A percentile compares a stretch with the other conserved stretches of the same genome.
Evolutionary conservation across 2,888 invertebrate genomes (phyloP).

Genomic region (Drosophila hamatofila): DNA sequence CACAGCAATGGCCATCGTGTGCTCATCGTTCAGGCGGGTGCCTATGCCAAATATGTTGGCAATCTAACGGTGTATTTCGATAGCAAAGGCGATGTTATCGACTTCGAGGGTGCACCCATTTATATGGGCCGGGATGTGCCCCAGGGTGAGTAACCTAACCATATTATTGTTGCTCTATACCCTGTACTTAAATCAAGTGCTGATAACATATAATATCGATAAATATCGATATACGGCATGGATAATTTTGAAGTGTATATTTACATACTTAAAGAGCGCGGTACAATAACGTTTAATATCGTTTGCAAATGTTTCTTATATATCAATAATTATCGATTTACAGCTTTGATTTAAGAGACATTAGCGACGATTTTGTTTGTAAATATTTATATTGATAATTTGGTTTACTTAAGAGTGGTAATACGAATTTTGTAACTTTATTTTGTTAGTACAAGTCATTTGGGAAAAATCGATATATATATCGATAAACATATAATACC

Average conservation of each 20-base stretch:
- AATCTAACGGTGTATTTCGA: conserved; percentile 91
- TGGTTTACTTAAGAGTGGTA: too few species aligned
- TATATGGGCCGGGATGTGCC: conserved; percentile 88
- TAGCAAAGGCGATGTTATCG: conserved; percentile 87
- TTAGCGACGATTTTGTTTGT: too few species aligned
- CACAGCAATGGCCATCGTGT: conserved; percentile 85
- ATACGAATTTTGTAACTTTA: too few species aligned
- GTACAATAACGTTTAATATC: neutral
- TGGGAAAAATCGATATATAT: too few species aligned
- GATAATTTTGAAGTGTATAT: neutral
- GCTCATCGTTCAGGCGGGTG: conserved; percentile 90
- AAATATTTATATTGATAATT: too few species aligned
- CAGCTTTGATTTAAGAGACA: too few species aligned
- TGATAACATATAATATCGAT: neutral
- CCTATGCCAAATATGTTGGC: conserved; percentile 92
- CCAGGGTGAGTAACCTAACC: conserved; percentile 86
- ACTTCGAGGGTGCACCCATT: conserved; percentile 91
- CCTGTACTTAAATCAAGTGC: neutral
- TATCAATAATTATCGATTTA: neutral
- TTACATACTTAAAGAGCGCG: too few species aligned
- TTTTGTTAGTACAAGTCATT: too few species aligned
- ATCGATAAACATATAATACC: too few species aligned
- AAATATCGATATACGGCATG: neutral
- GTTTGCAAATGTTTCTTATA: neutral
- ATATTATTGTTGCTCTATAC: neutral